Evolutionary conservation across 2,113 vertebrate species (phyloP), one percentile per base, ranked within the genome.

Genomic region (Fregetta grallaria): DNA sequence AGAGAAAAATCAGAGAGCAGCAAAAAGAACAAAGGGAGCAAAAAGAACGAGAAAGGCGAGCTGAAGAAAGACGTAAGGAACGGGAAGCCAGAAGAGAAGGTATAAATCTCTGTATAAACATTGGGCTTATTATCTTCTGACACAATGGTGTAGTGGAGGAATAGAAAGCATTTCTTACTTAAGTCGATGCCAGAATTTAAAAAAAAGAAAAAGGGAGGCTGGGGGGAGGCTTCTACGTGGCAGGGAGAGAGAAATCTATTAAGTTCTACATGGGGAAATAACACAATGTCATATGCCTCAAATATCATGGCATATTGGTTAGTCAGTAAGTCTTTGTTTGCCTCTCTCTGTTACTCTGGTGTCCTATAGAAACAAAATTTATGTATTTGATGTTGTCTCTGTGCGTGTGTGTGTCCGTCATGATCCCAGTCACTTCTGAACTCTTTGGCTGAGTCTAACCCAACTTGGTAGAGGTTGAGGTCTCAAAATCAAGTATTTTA

Each of bases 1-100:
- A 99, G 18, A 98, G 98, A 16, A 99, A 99, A 92, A 95, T 99
- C 82, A 98, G 99, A 7, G 99, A 99, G 70, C 99, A 99, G 94
- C 99, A 99, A 82, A 99, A 99, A 92, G 99, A 99, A 13, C 99
- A 99, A 61, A 97, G 99, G 17, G 99, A 99, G 47, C 98, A 98
- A 26, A 99, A 99, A 62, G 99, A 99, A 66, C 90, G 99, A 0
- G 99, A 99, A 52, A 98, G 99, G 66, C 97, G 99, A 75, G 98
- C 98, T 0, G 99, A 99, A 68, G 99, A 99, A 71, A 98, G 99
- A 5, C 98, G 99, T 70, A 99, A 99, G 96, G 99, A 99, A 36
- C 97, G 99, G 13, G 99, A 99, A 25, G 96, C 97, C 36, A 98
- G 99, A 15, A 97, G 99, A 92, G 99, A 99, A 97, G 99, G 99